Base-by-base conservation (phyloP, 1,140 invertebrate genomes). In the Rhopalosiphum padi region DNA sequence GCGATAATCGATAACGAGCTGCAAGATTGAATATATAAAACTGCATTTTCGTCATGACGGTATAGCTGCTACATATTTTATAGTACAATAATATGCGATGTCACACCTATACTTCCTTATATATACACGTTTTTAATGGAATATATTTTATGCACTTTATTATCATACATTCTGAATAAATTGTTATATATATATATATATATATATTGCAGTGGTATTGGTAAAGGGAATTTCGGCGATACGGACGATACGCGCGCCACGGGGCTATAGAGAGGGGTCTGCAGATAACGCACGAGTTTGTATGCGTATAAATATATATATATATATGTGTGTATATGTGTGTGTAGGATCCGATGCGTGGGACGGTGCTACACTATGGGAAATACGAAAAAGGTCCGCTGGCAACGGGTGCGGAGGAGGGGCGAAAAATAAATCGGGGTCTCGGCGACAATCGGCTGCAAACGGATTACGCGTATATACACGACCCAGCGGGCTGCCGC, bases 401-500 rank as follows among this genome's bases (percentile, higher is more conserved):
- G 21, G 18, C 0, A 18, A 48, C 43, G 25, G 1, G 15, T 21
- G 18, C 0, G n/a, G 25, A 6, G 85, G 37, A 43, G 90, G 90
- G 90, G 41, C 35, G 18, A n/a, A 82, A 91, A 91, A 82, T n/a
- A 91, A 91, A 91, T 91, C 77, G 68, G 68, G 41, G 25, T 43
- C 46, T 30, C 43, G 60, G 68, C 60, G 90, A 91, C 90, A 48
- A 90, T 90, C 53, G 89, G 11, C 60, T 77, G 30, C 60, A 37
- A 91, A 91, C 90, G 90, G 90, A 91, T 91, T 91, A 82, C 43
- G 37, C n/a, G 90, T 77, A 77, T 35, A n/a, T 15, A 35, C 86
- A 35, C 86, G 46, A 85, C 82, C 82, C 82, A 41, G 82, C 25
- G 15, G 86, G 37, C 51, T 60, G 90, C 53, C 37, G 90, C 90